A percentile compares a stretch with the other conserved stretches of the same genome.
Conservation (phyloP, 1,140 invertebrate species). For the Drosophila rhopaloa region DNA sequence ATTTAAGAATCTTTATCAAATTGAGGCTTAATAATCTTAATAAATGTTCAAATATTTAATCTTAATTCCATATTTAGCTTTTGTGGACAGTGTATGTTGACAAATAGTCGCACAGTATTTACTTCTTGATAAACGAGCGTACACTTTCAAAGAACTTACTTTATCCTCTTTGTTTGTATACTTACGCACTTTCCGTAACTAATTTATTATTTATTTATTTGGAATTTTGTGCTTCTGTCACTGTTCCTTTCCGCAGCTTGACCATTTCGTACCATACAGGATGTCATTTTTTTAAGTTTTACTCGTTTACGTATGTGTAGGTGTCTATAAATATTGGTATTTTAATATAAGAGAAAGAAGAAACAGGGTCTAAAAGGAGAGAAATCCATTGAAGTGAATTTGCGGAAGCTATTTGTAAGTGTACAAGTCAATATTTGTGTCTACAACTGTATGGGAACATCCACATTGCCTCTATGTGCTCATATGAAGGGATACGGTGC, state of each 20-base stretch:
- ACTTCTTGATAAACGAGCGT: not conserved
- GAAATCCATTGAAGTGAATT: conserved; percentile 56
- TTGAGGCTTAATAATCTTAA: no score
- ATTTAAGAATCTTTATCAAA: no score
- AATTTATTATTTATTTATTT: conserved; percentile 38
- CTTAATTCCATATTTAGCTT: no score
- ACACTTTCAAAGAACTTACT: conserved; percentile 1
- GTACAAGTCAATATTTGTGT: conserved; percentile 62
- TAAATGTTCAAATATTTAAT: no score
- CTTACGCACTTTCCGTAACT: conserved; percentile 19
- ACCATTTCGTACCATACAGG: not conserved
- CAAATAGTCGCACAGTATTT: not conserved
- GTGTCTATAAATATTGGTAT: conserved; percentile 42
- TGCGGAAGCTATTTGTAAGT: conserved; percentile 72
- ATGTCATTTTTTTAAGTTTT: conserved; percentile 2
- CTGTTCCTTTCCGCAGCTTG: not conserved
- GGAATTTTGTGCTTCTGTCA: conserved; percentile 16
- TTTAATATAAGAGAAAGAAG: conserved; percentile 21
- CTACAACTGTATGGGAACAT: conserved; percentile 23
- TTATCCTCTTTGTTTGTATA: conserved; percentile 18
- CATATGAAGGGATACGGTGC: conserved; percentile 19
- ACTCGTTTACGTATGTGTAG: conserved; percentile 6
- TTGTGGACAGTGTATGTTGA: not conserved
- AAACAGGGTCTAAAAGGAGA: conserved; percentile 13
- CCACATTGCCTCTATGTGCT: not conserved